phyloP scores from a whole-genome alignment of 2,888 invertebrate genomes.

The Eurytoma adleriae region DNA sequence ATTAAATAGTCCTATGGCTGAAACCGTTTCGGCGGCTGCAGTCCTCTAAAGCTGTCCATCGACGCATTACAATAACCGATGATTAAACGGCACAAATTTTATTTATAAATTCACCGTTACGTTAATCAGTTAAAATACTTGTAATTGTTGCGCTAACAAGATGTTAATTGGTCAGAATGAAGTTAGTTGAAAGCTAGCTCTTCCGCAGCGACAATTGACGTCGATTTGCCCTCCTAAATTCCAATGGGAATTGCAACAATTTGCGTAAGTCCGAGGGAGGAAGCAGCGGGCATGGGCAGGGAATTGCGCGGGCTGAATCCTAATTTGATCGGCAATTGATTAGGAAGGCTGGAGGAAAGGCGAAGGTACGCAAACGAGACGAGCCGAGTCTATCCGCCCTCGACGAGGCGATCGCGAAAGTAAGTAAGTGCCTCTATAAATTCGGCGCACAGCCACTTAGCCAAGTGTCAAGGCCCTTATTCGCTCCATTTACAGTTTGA shows the following conservation, averaged over 20 bases:
- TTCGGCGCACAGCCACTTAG: conserved; percentile 60
- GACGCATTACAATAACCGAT: too few species aligned
- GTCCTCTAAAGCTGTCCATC: too few species aligned
- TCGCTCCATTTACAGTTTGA: conserved; percentile 54
- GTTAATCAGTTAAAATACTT: too few species aligned
- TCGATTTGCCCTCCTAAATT: neutral
- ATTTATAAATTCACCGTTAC: too few species aligned
- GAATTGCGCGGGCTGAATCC: conserved; percentile 61
- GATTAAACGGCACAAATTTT: neutral
- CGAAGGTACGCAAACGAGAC: conserved; percentile 7
- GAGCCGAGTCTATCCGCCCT: conserved; percentile 54
- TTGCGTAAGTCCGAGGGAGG: conserved; percentile 55
- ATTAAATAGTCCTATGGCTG: too few species aligned
- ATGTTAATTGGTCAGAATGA: neutral
- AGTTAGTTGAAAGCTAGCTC: neutral
- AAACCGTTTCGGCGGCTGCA: too few species aligned
- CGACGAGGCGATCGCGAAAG: conserved; percentile 61
- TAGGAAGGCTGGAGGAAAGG: conserved; percentile 50
- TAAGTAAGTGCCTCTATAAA: conserved; percentile 63
- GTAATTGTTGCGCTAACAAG: neutral
- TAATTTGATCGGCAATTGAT: conserved; percentile 64
- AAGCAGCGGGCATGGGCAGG: conserved; percentile 33
- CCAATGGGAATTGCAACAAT: conserved; percentile 44
- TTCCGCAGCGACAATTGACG: neutral
- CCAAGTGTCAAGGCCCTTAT: conserved; percentile 59